Percentiles rank a stretch among this genome's conserved stretches.
These are phyloP conservation scores for Aptenodytes patagonicus DNA, from an alignment of 2,113 vertebrate genomes.

Conservation along the genomic window DNA sequence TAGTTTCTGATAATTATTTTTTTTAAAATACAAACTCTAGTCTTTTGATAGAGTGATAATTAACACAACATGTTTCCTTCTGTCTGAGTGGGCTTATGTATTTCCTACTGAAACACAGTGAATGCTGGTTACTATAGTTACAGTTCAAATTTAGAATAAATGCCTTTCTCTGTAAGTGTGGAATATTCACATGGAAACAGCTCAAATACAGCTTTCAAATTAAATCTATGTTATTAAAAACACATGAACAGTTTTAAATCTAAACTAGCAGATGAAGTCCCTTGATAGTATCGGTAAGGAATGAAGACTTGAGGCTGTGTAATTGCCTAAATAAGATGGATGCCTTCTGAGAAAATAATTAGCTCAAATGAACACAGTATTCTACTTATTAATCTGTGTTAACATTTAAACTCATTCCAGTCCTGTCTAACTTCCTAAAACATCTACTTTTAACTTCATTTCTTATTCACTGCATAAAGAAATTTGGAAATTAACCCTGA, in stretches of 20 bases:
- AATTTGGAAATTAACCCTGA: conserved; percentile 4
- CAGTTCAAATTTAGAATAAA: conserved; percentile 68
- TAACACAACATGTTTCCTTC: conserved; percentile 38
- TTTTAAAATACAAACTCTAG: background rate
- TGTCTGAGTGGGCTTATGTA: conserved; percentile 51
- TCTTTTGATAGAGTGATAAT: conserved; percentile 60
- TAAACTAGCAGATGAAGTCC: background rate
- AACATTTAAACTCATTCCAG: conserved; percentile 33
- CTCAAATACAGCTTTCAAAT: conserved; percentile 48
- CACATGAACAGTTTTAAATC: conserved; percentile 18
- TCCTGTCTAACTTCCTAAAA: conserved; percentile 3
- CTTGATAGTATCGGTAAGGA: background rate
- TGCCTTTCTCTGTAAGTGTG: conserved; percentile 38
- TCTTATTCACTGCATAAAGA: background rate
- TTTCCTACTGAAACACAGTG: conserved; percentile 43
- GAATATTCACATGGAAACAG: conserved; percentile 65
- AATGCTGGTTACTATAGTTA: conserved; percentile 75
- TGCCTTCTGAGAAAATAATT: conserved; percentile 48
- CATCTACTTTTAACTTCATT: conserved; percentile 23
- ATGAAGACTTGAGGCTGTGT: conserved; percentile 45
- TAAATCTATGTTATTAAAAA: conserved; percentile 59
- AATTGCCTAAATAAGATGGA: conserved; percentile 45
- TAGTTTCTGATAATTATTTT: background rate
- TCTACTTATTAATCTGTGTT: conserved; percentile 41
- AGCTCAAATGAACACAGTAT: conserved; percentile 41